phyloP scores from a whole-genome alignment of 2,888 invertebrate species.

The Apamea anceps region DNA sequence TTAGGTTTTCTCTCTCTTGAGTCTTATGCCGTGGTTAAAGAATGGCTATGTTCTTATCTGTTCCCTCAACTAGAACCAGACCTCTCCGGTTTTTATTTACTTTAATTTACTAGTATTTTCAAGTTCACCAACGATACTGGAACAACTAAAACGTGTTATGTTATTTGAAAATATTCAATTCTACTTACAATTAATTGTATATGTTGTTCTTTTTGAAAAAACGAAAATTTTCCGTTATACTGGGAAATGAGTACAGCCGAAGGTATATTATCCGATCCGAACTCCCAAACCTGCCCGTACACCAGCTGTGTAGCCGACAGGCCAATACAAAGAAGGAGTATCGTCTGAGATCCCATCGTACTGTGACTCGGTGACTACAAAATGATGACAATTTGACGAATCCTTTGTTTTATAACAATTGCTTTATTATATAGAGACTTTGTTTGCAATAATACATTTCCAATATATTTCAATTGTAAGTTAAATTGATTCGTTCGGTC shows the following conservation, averaged over 20 bases:
- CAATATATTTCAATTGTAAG: slow-evolving; percentile 34
- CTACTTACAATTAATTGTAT: slow-evolving; percentile 40
- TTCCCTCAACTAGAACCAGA: background rate
- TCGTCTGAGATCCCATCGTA: slow-evolving; percentile 29
- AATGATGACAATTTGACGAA: slow-evolving; percentile 10
- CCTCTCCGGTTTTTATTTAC: background rate
- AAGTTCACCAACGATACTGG: background rate
- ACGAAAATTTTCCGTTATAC: slow-evolving; percentile 17
- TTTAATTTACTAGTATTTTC: background rate
- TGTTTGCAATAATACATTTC: background rate
- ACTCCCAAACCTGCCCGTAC: slow-evolving; percentile 34
- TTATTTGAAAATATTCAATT: slow-evolving; percentile 1
- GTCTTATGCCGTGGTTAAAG: background rate
- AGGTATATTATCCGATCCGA: slow-evolving; percentile 36
- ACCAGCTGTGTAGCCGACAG: slow-evolving; percentile 19
- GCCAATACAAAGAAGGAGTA: slow-evolving; percentile 28
- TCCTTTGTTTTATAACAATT: slow-evolving; percentile 8
- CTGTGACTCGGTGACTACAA: background rate
- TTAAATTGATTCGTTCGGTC: slow-evolving; percentile 50
- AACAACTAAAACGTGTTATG: background rate
- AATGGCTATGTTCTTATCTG: background rate
- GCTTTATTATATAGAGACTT: slow-evolving; percentile 1
- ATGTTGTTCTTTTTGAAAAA: slow-evolving; percentile 28
- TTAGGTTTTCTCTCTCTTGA: background rate
- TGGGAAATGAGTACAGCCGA: background rate